Percentiles rank a stretch among this genome's conserved stretches.
Conservation (phyloP, 2,113 vertebrate species). For the Takifugu bimaculatus region DNA sequence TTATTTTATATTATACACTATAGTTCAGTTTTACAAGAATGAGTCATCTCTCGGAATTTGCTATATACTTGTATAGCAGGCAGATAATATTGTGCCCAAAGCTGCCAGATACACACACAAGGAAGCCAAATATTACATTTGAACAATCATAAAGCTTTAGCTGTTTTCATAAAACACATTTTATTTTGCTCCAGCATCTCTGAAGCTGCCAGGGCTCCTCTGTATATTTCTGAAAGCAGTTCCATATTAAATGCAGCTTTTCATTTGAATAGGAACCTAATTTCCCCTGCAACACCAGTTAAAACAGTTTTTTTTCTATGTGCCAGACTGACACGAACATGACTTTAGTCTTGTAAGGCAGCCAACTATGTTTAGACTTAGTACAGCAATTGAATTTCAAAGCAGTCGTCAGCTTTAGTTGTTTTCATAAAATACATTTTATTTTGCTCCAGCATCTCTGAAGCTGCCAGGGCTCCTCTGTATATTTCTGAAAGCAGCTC, state of each 20-base stretch:
- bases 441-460: constrained; percentile 4
- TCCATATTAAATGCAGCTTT: constrained; percentile 30
- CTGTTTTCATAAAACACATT: constrained; percentile 13
- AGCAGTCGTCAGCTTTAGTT: no score
- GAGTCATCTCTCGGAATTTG: no score
- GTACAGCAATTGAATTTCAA: constrained; percentile 23
- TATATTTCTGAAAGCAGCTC: constrained; percentile 5
- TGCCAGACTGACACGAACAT: constrained; percentile 37
- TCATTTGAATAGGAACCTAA: constrained; percentile 25
- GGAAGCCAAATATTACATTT: not conserved
- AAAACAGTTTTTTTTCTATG: constrained; percentile 35
- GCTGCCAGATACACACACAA: not conserved
- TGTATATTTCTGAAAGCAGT: constrained; percentile 2
- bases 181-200: constrained; percentile 12
- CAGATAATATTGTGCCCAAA: no score
- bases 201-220: constrained; percentile 5
- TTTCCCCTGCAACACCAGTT: constrained; percentile 42
- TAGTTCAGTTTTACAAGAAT: no score
- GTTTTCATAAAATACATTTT: constrained; percentile 16
- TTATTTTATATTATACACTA: not conserved
- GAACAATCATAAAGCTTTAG: constrained; percentile 15
- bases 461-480: constrained; percentile 7
- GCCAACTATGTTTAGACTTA: constrained; percentile 51
- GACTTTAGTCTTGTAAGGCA: constrained; percentile 40
- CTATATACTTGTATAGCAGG: no score